phyloP scores from a whole-genome alignment of 2,888 invertebrate genomes.

The Caenorhabditis drosophilae region DNA sequence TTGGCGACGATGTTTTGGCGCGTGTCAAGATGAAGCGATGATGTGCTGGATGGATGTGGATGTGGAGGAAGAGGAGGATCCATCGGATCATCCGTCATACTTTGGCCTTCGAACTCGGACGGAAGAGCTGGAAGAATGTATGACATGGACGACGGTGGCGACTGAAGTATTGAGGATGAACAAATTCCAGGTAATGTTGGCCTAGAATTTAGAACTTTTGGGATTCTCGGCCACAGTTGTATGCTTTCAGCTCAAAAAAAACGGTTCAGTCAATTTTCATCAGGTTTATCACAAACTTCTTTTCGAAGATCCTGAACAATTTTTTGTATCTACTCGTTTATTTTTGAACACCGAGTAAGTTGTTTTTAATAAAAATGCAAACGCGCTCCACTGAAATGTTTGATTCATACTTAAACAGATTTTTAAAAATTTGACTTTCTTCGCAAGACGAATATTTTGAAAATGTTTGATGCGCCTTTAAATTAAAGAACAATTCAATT shows the following conservation, averaged over 20 bases:
- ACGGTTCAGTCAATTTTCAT: no score
- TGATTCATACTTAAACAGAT: background rate
- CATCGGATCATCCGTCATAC: no score
- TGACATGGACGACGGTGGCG: slow-evolving; percentile 19
- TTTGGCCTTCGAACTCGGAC: slow-evolving; percentile 10
- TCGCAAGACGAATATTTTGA: no score
- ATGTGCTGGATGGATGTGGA: slow-evolving; percentile 10
- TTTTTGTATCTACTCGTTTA: slow-evolving; percentile 11
- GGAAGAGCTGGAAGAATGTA: slow-evolving; percentile 6
- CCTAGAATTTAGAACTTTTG: no score
- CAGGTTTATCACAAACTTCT: slow-evolving; percentile 14
- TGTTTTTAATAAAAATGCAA: no score
- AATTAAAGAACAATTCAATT: background rate
- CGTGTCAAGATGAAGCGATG: slow-evolving; percentile 26
- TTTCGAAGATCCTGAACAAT: slow-evolving; percentile 13
- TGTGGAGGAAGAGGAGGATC: no score
- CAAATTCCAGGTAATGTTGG: background rate
- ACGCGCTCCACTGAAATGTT: no score
- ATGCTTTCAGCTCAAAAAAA: no score
- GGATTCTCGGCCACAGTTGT: no score
- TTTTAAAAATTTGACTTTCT: no score
- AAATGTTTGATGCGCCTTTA: no score
- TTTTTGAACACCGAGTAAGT: slow-evolving; percentile 28
- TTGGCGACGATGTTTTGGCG: slow-evolving; percentile 30
- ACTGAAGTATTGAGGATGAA: slow-evolving; percentile 12